Evolutionary conservation across 1,140 invertebrate species (phyloP).

Genomic region (Caenorhabditis remanei): DNA sequence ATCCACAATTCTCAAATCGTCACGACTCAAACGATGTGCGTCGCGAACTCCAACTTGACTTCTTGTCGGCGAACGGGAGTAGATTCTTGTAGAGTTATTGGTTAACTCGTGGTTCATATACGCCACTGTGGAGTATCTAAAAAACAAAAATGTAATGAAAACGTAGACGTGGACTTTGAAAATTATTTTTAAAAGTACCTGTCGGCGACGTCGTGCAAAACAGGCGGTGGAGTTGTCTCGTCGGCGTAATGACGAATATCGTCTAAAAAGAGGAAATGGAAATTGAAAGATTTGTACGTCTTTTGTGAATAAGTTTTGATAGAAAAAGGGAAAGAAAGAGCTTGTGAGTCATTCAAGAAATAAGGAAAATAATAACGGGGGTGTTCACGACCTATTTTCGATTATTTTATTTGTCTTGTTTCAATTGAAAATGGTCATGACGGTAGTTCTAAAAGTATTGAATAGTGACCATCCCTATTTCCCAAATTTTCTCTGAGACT

Average conservation of each 20-base stretch:
- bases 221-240: constrained; percentile 50
- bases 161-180: background rate
- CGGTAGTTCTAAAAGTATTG: background rate
- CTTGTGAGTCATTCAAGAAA: background rate
- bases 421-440: background rate
- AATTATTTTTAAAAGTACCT: constrained; percentile 4
- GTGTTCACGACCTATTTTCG: background rate
- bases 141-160: background rate
- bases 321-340: background rate
- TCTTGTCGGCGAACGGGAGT: constrained; percentile 12
- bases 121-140: constrained; percentile 37
- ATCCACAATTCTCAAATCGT: constrained; percentile 35
- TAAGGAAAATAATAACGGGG: background rate
- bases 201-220: constrained; percentile 22
- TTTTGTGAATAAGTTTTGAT: background rate
- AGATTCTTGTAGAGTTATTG: constrained; percentile 1
- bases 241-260: constrained; percentile 46
- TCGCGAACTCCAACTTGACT: constrained; percentile 31
- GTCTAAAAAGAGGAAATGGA: constrained; percentile 44
- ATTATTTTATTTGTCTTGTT: constrained; percentile 4
- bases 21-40: constrained; percentile 40
- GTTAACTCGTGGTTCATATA: constrained; percentile 35
- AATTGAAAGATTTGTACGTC: constrained; percentile 12
- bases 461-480: background rate
- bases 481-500: no score